Percentiles rank a stretch among this genome's conserved stretches.
phyloP scores from a whole-genome alignment of 2,113 vertebrate genomes.

The Taxidea taxus region DNA sequence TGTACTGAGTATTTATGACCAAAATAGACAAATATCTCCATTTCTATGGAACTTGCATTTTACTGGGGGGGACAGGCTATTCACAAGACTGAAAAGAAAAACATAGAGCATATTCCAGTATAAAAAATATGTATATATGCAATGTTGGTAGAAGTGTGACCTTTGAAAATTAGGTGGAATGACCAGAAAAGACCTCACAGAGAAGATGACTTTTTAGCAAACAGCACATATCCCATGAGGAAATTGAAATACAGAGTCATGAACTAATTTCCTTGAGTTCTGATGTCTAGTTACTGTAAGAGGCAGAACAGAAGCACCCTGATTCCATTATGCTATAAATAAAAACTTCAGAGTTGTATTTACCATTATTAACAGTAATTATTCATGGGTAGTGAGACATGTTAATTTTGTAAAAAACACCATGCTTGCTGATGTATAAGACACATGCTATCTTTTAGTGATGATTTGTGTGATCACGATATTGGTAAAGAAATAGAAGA shows the following conservation, averaged over 20 bases:
- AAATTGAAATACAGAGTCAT: neutral
- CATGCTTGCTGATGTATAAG: neutral
- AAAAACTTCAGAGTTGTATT: neutral
- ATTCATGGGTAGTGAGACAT: neutral
- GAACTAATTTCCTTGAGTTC: neutral
- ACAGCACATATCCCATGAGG: neutral
- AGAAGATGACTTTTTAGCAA: neutral
- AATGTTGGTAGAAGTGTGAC: neutral
- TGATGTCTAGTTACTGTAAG: neutral
- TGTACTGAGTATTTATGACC: neutral
- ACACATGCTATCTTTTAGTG: neutral
- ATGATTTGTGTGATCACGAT: neutral
- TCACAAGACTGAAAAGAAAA: neutral
- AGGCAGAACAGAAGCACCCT: neutral
- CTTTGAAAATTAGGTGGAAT: neutral
- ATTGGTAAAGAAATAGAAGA: neutral
- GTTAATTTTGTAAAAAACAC: neutral
- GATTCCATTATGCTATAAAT: neutral
- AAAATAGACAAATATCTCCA: neutral
- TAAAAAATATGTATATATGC: neutral
- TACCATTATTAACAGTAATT: slow-evolving; percentile 11
- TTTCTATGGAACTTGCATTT: neutral
- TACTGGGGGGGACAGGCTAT: neutral
- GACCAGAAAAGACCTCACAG: neutral
- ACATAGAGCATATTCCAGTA: neutral